Conservation (phyloP, 2,888 invertebrate genomes). For the Athalia circularis region DNA sequence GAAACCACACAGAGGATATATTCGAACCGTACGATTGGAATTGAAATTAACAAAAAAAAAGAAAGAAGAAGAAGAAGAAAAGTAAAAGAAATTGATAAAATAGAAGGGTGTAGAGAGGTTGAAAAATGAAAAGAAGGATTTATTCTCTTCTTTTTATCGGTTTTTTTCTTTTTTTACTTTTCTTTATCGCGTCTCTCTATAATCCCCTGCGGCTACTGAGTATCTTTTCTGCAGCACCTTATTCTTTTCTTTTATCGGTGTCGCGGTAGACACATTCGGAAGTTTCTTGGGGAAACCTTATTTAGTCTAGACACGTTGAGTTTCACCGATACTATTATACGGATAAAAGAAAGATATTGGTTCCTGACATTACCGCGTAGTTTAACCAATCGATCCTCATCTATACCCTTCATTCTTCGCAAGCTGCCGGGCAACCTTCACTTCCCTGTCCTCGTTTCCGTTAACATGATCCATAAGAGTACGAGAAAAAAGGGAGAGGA, state of each 20-base stretch:
- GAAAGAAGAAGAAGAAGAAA: neutral
- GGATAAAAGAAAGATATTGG: slow-evolving; percentile 16
- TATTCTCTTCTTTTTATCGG: neutral
- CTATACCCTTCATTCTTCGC: neutral
- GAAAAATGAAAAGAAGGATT: too few species aligned
- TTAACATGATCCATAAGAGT: neutral
- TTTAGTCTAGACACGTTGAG: slow-evolving; percentile 13
- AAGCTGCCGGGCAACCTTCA: neutral
- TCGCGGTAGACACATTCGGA: neutral
- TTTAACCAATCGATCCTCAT: slow-evolving; percentile 31
- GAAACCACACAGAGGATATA: too few species aligned
- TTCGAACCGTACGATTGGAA: neutral
- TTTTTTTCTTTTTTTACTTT: neutral
- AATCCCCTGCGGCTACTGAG: too few species aligned
- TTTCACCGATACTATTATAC: neutral
- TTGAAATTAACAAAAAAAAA: neutral
- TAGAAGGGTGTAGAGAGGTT: too few species aligned
- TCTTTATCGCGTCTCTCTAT: too few species aligned
- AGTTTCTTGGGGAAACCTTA: slow-evolving; percentile 6
- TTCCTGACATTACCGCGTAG: slow-evolving; percentile 12
- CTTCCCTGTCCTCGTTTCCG: neutral
- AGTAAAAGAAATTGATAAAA: too few species aligned
- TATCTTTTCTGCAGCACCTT: too few species aligned
- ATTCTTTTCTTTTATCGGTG: too few species aligned
- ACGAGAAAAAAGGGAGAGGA: neutral